Evolutionary conservation across 2,797 vertebrate species (phyloP), one percentile per base, ranked within the genome.

Genomic region (Calcarius lapponicus): DNA sequence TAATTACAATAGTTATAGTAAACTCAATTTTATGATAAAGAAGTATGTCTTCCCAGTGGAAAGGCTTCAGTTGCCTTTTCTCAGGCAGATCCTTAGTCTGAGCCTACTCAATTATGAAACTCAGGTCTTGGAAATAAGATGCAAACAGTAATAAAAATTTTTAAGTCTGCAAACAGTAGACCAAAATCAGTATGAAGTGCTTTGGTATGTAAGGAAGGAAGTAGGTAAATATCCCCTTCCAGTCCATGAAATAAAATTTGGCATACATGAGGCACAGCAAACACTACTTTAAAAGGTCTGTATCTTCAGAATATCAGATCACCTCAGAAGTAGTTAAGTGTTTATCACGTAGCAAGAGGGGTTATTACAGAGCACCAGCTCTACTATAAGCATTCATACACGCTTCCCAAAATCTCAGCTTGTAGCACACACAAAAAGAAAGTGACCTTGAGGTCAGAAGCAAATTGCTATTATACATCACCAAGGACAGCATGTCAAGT

Each of bases 381-480:
- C 70, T 32, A 64, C 60, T 40, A 57, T 81, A 92, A 84, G 48
- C 75, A 93, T 93, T 84, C 64, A 38, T 18, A 31, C 43, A 72
- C 56, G 14, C 36, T 93, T 92, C 60, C 60, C 83, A 84, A 93
- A 92, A 90, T 80, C 62, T 86, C 82, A 88, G 54, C 65, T 89
- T 80, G n/a, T 24, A 86, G 62, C 78, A 50, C 10, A 72, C 13
- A 13, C 54, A 53, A 66, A 92, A 86, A 66, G 64, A 89, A 92
- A 78, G 42, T 7, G 45, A 94, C 80, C 58, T 67, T 38, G 60
- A 71, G 90, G 87, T 96, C 88, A 93, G 86, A 79, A 79, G 71
- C 16, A 87, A 92, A 92, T 86, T 95, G 79, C 82, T 48, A 15
- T 82, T 92, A 51, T 95, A 88, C 80, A 94, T 94, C 91, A 96